Conservation (phyloP, 64 coral and sea anemone species). For the Dendrophyllia cribrosa region DNA sequence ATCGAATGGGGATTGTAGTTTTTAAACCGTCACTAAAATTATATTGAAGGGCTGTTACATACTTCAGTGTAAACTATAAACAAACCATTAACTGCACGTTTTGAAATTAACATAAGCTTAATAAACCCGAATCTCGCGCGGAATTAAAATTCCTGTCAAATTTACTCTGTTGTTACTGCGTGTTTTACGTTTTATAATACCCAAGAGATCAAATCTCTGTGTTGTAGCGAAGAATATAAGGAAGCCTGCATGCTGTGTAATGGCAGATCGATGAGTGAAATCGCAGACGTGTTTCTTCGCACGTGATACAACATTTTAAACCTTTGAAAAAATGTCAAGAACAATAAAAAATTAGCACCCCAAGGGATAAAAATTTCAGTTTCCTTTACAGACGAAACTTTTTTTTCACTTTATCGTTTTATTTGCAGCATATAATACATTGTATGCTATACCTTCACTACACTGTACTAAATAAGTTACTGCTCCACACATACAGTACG, state of each 20-base stretch:
- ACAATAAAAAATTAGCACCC: too few species aligned
- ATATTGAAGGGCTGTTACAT: too few species aligned
- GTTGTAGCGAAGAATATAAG: not conserved
- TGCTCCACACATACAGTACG: too few species aligned
- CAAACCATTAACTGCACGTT: slow-evolving; percentile 12
- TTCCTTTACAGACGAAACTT: too few species aligned
- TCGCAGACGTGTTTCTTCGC: not conserved
- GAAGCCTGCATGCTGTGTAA: not conserved
- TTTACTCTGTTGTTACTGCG: not conserved
- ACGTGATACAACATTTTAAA: not conserved
- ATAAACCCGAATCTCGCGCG: not conserved
- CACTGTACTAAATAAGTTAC: too few species aligned
- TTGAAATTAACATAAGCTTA: not conserved
- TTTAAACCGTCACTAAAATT: too few species aligned
- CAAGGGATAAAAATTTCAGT: too few species aligned
- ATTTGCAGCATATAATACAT: too few species aligned
- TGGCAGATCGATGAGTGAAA: not conserved
- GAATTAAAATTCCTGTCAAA: not conserved
- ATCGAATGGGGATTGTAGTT: too few species aligned
- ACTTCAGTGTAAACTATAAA: not conserved
- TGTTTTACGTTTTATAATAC: not conserved
- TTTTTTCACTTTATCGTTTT: too few species aligned
- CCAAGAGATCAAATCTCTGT: not conserved
- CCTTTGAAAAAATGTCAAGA: too few species aligned
- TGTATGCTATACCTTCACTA: too few species aligned